Conservation (phyloP, 2,888 invertebrate genomes). For the Formica aserva region DNA sequence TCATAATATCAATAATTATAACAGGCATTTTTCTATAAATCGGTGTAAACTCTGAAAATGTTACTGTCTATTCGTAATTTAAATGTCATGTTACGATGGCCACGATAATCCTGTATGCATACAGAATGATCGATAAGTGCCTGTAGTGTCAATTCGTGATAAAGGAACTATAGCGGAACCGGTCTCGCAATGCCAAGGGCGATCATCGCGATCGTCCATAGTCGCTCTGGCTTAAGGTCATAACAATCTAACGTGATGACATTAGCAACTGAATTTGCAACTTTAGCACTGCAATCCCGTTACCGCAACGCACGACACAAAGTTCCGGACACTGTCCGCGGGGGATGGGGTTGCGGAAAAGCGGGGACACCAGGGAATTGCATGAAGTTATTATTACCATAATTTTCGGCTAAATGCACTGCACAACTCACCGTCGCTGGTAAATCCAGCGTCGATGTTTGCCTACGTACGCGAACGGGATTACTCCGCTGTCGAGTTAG, state of each 20-base stretch:
- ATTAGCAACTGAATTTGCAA: slow-evolving; percentile 78
- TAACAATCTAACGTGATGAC: slow-evolving; percentile 75
- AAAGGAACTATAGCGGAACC: slow-evolving; percentile 18
- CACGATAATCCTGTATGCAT: neutral
- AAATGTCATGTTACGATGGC: neutral
- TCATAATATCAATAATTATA: too few relatives aligned
- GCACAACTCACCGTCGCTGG: slow-evolving; percentile 68
- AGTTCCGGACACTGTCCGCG: slow-evolving; percentile 65
- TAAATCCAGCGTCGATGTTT: slow-evolving; percentile 75
- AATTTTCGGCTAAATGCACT: slow-evolving; percentile 80
- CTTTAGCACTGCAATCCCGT: slow-evolving; percentile 70
- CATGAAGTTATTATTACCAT: slow-evolving; percentile 80
- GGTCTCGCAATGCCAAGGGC: slow-evolving; percentile 44
- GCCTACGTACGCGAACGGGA: slow-evolving; percentile 63
- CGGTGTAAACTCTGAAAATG: neutral
- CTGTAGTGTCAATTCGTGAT: slow-evolving; percentile 32
- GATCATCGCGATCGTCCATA: slow-evolving; percentile 43
- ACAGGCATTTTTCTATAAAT: neutral
- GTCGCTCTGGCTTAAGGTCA: slow-evolving; percentile 61
- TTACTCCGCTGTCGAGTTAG: slow-evolving; percentile 60
- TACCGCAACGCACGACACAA: slow-evolving; percentile 61
- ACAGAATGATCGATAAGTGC: neutral
- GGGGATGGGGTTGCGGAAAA: slow-evolving; percentile 52
- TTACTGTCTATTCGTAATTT: neutral
- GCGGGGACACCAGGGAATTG: slow-evolving; percentile 53